phyloP scores from a whole-genome alignment of 2,113 vertebrate species.

The Gallinago paraguaiae region DNA sequence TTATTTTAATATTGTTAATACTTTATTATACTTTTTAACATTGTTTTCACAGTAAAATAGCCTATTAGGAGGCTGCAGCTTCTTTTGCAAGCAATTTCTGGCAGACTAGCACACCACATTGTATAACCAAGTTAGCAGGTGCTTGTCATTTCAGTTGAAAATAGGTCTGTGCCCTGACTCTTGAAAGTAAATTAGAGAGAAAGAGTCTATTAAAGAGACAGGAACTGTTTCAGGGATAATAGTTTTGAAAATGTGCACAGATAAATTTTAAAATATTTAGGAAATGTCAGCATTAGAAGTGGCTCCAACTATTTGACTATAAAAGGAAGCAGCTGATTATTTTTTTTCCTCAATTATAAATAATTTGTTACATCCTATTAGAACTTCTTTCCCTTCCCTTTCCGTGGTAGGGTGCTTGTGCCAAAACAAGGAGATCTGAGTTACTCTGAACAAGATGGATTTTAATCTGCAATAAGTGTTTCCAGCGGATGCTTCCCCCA shows the following conservation, averaged over 20 bases:
- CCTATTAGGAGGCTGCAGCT: slow-evolving; percentile 12
- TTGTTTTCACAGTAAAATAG: slow-evolving; percentile 49
- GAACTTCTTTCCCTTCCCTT: slow-evolving; percentile 39
- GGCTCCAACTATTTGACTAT: slow-evolving; percentile 42
- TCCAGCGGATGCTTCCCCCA: neutral
- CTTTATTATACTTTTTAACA: slow-evolving; percentile 68
- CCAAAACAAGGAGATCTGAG: slow-evolving; percentile 58
- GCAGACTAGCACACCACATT: neutral
- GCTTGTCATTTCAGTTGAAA: neutral
- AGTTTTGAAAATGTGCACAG: slow-evolving; percentile 59
- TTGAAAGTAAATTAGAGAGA: slow-evolving; percentile 65
- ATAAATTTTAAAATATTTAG: slow-evolving; percentile 67
- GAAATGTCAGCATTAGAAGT: slow-evolving; percentile 28
- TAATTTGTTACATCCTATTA: slow-evolving; percentile 62
- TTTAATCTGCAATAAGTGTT: neutral
- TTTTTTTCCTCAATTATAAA: slow-evolving; percentile 21
- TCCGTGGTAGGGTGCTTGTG: slow-evolving; percentile 35
- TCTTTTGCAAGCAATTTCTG: slow-evolving; percentile 35
- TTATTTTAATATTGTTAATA: slow-evolving; percentile 68
- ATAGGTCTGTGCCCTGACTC: slow-evolving; percentile 36
- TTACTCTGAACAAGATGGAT: neutral
- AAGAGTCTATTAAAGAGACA: slow-evolving; percentile 50
- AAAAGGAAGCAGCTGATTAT: slow-evolving; percentile 34
- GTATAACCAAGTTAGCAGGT: neutral
- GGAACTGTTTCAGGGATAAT: slow-evolving; percentile 42